Evolutionary conservation across 2,113 vertebrate genomes (phyloP).

Genomic region (Phodopus roborovskii): DNA sequence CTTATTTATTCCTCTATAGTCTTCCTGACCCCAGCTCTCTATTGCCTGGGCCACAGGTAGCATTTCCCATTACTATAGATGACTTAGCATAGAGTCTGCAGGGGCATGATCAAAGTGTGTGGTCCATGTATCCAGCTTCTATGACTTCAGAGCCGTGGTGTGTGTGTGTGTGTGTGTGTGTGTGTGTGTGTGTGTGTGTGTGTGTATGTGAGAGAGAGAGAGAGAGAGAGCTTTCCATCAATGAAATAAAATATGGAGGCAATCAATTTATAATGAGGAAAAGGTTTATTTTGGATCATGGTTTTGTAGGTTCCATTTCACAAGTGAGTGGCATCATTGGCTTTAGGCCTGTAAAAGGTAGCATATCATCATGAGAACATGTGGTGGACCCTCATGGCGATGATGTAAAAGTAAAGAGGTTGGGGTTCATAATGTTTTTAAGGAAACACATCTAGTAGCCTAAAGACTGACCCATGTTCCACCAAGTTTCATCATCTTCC

Average conservation of each 20-base stretch:
- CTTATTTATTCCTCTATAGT: not conserved
- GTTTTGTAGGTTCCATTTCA: not conserved
- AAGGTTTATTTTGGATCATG: not conserved
- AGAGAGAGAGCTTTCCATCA: too few relatives aligned
- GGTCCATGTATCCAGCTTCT: not conserved
- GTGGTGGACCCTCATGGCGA: not conserved
- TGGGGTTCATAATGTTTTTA: not conserved
- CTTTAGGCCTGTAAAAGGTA: not conserved
- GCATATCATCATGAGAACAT: not conserved
- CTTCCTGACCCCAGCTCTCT: not conserved
- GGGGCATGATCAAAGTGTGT: too few relatives aligned
- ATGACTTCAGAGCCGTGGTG: not conserved
- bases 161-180: not conserved
- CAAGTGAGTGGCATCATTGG: not conserved
- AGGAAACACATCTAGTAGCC: not conserved
- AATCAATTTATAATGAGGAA: not conserved
- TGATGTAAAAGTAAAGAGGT: not conserved
- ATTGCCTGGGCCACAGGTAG: not conserved
- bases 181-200: too few relatives aligned
- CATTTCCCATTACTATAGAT: not conserved
- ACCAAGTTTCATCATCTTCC: not conserved
- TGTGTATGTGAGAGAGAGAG: too few relatives aligned
- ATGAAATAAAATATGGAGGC: not conserved
- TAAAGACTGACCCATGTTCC: not conserved
- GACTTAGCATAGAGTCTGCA: not conserved